Evolutionary conservation across 2,888 invertebrate species (phyloP).

Genomic region (Callyntrura sp.): DNA sequence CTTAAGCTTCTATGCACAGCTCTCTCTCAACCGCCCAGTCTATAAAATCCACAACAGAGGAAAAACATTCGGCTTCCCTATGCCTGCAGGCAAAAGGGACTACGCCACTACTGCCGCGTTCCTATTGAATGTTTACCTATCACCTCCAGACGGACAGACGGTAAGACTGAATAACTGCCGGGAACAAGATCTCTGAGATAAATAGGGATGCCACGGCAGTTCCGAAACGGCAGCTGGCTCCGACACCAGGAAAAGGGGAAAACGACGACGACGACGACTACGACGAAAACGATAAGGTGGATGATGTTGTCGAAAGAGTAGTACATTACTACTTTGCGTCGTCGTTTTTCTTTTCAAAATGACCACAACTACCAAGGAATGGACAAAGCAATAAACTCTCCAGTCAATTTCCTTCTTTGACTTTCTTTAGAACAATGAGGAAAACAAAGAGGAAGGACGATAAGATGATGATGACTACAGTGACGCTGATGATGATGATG

Average conservation of each 20-base stretch:
- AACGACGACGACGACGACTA: not conserved
- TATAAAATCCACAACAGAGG: no score
- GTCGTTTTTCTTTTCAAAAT: not conserved
- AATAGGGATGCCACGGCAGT: not conserved
- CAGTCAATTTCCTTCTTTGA: not conserved
- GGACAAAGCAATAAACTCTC: not conserved
- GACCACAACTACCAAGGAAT: not conserved
- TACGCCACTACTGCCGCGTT: not conserved
- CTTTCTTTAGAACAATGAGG: not conserved
- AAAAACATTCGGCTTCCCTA: not conserved
- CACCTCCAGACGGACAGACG: not conserved
- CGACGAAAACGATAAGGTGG: not conserved
- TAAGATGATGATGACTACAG: not conserved
- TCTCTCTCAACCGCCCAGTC: no score
- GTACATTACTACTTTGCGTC: not conserved
- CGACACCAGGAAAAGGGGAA: not conserved
- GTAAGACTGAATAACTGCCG: not conserved
- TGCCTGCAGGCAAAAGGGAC: not conserved
- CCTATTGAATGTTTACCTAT: not conserved
- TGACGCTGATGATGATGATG: not conserved
- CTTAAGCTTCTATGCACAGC: no score
- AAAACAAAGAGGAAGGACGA: not conserved
- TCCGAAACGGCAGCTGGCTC: not conserved
- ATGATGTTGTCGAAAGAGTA: not conserved
- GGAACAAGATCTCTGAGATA: not conserved